These are phyloP conservation scores for Rhegmatorhina hoffmannsi DNA, from an alignment of 2,113 vertebrate genomes.

Conservation along the genomic window DNA sequence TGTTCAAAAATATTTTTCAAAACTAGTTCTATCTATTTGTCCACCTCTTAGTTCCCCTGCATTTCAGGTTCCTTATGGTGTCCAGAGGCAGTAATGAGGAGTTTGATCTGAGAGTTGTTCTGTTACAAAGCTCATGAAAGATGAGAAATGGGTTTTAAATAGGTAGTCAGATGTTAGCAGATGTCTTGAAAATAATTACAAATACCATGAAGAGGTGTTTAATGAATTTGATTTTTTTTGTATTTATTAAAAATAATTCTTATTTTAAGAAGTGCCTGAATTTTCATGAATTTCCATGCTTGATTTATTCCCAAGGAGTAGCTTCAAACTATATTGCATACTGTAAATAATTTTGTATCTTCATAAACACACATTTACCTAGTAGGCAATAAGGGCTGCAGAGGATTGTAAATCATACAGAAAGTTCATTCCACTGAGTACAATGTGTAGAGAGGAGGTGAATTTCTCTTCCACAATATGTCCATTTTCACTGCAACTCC, in stretches of 20 bases:
- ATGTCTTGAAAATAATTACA: background rate
- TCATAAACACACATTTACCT: background rate
- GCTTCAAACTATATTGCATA: background rate
- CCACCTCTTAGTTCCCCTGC: background rate
- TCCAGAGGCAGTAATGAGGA: background rate
- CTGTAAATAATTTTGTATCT: slow-evolving; percentile 12
- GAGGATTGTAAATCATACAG: background rate
- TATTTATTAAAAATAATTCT: background rate
- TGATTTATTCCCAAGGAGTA: background rate
- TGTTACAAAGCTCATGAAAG: background rate
- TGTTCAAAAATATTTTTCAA: background rate
- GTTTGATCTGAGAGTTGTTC: background rate
- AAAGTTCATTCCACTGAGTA: background rate
- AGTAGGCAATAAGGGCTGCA: background rate
- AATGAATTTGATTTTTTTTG: background rate
- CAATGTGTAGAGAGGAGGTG: background rate
- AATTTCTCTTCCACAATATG: background rate
- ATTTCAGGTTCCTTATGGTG: background rate
- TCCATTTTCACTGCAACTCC: background rate
- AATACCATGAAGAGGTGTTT: background rate
- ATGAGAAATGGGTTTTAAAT: background rate
- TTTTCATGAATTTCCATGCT: background rate
- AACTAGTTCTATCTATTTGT: background rate
- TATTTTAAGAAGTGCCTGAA: slow-evolving; percentile 15
- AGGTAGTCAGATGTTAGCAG: background rate